phyloP scores from a whole-genome alignment of 1,140 invertebrate species.

The Elymnias hypermnestra region DNA sequence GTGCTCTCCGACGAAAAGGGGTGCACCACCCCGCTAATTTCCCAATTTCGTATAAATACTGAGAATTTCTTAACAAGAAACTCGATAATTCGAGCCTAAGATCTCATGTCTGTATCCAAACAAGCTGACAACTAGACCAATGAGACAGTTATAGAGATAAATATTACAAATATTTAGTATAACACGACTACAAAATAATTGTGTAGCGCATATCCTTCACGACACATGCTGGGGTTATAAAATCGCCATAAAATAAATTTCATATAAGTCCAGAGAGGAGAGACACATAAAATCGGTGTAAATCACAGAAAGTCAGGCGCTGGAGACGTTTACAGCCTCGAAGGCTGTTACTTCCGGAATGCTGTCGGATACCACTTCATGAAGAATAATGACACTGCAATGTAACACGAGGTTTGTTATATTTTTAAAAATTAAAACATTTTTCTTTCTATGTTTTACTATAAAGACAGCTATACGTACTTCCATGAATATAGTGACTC shows the following conservation, averaged over 20 bases:
- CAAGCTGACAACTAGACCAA: no score
- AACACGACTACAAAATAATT: constrained; percentile 3
- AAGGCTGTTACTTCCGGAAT: constrained; percentile 60
- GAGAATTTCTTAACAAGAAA: no score
- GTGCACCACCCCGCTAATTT: no score
- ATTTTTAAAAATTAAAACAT: background rate
- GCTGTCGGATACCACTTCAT: constrained; percentile 45
- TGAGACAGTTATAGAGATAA: no score
- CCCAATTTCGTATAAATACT: no score
- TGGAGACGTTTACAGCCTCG: constrained; percentile 66
- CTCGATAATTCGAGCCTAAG: no score
- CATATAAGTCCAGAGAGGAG: constrained; percentile 62
- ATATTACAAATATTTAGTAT: constrained; percentile 4
- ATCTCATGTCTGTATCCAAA: no score
- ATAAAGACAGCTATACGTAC: no score
- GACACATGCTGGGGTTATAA: constrained; percentile 54
- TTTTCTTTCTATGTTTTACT: no score
- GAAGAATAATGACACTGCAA: constrained; percentile 42
- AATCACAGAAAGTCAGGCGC: constrained; percentile 70
- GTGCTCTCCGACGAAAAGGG: no score
- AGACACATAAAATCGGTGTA: constrained; percentile 72
- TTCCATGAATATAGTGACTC: no score
- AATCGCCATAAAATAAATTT: constrained; percentile 65
- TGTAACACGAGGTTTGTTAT: constrained; percentile 1
- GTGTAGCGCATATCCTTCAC: constrained; percentile 10